Evolutionary conservation across 2,888 invertebrate genomes (phyloP), one percentile per base, ranked within the genome.

Genomic region (Philaethria dido): DNA sequence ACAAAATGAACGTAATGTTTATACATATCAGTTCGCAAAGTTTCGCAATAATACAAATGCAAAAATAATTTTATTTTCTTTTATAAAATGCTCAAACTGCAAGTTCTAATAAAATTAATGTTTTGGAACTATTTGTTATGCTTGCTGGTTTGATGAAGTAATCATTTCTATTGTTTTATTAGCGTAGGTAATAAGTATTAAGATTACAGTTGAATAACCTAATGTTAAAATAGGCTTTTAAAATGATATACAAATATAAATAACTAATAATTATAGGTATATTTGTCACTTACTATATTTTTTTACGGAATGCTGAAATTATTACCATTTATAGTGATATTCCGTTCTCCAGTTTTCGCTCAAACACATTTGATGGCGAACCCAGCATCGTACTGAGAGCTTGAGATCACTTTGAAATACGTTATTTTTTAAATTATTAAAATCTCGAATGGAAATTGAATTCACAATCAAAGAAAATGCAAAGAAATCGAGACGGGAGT

Each of bases 71-170:
- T 57, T 57, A 36, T 18, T 45, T 61, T 47, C 39, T 63, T 42
- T 60, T 39, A 63, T 44, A 59, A 62, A 59, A 1, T 42, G 63
- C 63, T 62, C 22, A 9, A 14, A 47, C 33, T 57, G 54, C 62
- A 42, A 22, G 20, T 50, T 67, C 22, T 50, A 18, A 67, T 29
- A 57, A 59, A 59, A 67, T 25, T 57, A 62, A 62, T 50, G 62
- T 57, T 67, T 39, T 52, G 60, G 50, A 25, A 45, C 52, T 59
- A 63, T 50, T 45, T 68, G 67, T 68, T 68, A 50, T 59, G 67
- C 59, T 62, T 52, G 36, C 50, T 64, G 63, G 36, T 63, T 64
- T 63, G 60, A 64, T 63, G 36, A 20, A n/a, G 63, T 33, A 59
- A 67, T 59, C 52, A 44, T 18, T 36, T 63, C 42, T 48, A 67